These are phyloP conservation scores for Mycetomoellerius zeteki DNA, from an alignment of 1,140 invertebrate species.

Conservation along the genomic window DNA sequence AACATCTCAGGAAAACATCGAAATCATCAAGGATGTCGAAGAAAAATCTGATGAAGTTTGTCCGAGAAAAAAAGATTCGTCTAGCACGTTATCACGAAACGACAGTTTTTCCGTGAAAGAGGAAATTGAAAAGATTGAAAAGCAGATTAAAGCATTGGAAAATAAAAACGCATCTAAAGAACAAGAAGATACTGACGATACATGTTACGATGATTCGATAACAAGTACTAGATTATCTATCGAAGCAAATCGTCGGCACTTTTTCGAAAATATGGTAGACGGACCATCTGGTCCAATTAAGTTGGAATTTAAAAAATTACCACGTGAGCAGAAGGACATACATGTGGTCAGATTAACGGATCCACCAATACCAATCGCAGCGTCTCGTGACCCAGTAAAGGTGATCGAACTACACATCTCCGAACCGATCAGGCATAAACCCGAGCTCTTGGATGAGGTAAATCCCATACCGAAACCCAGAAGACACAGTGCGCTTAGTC, in stretches of 20 bases:
- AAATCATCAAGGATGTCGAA: slow-evolving; percentile 70
- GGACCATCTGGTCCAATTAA: slow-evolving; percentile 77
- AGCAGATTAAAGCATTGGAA: slow-evolving; percentile 81
- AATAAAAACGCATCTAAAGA: slow-evolving; percentile 67
- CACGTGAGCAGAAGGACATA: slow-evolving; percentile 81
- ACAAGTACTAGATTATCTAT: slow-evolving; percentile 73
- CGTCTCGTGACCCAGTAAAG: slow-evolving; percentile 78
- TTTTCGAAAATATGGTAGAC: slow-evolving; percentile 80
- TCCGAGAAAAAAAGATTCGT: slow-evolving; percentile 58
- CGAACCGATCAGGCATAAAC: slow-evolving; percentile 80
- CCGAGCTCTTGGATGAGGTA: slow-evolving; percentile 74
- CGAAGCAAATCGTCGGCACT: slow-evolving; percentile 79
- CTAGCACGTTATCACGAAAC: slow-evolving; percentile 69
- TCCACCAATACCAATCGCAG: slow-evolving; percentile 64
- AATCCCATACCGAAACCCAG: slow-evolving; percentile 81
- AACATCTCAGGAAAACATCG: slow-evolving; percentile 67
- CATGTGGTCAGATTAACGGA: slow-evolving; percentile 80
- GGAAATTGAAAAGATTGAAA: slow-evolving; percentile 84
- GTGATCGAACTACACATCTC: slow-evolving; percentile 84
- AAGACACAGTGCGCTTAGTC: slow-evolving; percentile 79
- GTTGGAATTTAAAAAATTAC: slow-evolving; percentile 81
- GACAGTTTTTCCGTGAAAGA: slow-evolving; percentile 83
- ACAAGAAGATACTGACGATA: slow-evolving; percentile 33
- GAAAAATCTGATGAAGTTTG: slow-evolving; percentile 64
- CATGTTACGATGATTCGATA: slow-evolving; percentile 2